phyloP scores from a whole-genome alignment of 2,888 invertebrate genomes.

The Limnephilus auricula region DNA sequence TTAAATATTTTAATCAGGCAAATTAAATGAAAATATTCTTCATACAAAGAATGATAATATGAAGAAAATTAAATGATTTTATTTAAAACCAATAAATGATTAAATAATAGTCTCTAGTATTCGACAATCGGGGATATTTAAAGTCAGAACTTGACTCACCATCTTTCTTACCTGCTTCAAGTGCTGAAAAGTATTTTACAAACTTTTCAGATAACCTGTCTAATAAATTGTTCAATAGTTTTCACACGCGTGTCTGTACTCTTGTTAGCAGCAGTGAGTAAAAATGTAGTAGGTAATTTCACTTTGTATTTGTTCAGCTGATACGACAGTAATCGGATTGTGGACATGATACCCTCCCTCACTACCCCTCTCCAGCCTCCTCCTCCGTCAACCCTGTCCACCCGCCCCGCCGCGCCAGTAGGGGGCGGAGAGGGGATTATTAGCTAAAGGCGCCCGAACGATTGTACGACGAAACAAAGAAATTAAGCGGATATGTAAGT shows the following conservation, averaged over 20 bases:
- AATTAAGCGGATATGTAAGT: conserved; percentile 47
- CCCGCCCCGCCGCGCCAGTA: background rate
- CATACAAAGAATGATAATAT: no score
- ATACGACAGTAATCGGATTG: conserved; percentile 47
- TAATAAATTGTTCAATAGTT: background rate
- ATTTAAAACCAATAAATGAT: background rate
- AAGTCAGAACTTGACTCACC: background rate
- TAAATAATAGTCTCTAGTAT: background rate
- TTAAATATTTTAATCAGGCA: no score
- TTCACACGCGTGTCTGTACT: background rate
- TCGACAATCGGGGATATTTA: background rate
- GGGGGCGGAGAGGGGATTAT: conserved; percentile 42
- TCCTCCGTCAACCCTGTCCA: background rate
- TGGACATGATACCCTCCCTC: conserved; percentile 31
- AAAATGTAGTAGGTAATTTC: conserved; percentile 11
- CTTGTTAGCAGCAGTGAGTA: background rate
- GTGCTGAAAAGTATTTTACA: background rate
- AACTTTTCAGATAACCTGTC: background rate
- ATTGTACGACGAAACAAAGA: conserved; percentile 54
- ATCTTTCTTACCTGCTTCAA: background rate
- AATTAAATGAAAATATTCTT: no score
- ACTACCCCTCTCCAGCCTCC: background rate
- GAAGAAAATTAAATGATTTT: no score
- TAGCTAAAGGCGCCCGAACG: conserved; percentile 50
- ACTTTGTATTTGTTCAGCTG: conserved; percentile 43